Evolutionary conservation across 2,888 invertebrate species (phyloP), one percentile per base, ranked within the genome.

Genomic region (Poecilus cupreus): DNA sequence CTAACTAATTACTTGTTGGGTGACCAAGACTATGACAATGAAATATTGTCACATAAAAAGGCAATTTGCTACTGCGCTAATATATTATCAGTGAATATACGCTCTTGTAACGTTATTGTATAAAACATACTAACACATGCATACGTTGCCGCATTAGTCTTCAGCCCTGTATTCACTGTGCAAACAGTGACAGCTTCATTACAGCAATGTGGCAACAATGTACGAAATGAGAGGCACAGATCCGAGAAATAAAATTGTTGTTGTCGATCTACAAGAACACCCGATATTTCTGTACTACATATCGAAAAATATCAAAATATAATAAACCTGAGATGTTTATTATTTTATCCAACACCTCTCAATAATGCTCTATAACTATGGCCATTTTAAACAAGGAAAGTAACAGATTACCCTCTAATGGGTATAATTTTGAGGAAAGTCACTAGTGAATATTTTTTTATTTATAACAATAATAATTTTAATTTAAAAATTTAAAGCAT

Each of bases 31-130:
- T 54, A 16, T 72, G 80, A 80, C 80, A 72, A 43, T 72, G 72
- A 80, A 80, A 72, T 72, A 80, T 80, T 6, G 37, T 51, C 72
- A 57, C 80, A 72, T 72, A 80, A 80, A 80, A 80, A 80, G 57
- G 72, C 26, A 72, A 80, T 74, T 80, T 80, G 43, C 80, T 13
- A 11, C 70, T 8, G 22, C 26, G 32, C 13, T 26, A 80, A 80
- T 72, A 68, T 68, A 78, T 79, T 79, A 79, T 79, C 32, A 60
- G 20, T n/a, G 22, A 22, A n/a, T 22, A 18, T 54, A 32, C 32
- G 32, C 32, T 32, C 32, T 8, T 32, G 32, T 32, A 32, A 3
- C 32, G 32, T 32, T 32, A 32, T 43, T 43, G n/a, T 13, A 43
- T 43, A 43, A 43, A 43, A 11, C 43, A 43, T 43, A 4, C 43